Percentiles rank a stretch among this genome's conserved stretches.
Conservation (phyloP, 1,140 invertebrate species). For the Euura lappo region DNA sequence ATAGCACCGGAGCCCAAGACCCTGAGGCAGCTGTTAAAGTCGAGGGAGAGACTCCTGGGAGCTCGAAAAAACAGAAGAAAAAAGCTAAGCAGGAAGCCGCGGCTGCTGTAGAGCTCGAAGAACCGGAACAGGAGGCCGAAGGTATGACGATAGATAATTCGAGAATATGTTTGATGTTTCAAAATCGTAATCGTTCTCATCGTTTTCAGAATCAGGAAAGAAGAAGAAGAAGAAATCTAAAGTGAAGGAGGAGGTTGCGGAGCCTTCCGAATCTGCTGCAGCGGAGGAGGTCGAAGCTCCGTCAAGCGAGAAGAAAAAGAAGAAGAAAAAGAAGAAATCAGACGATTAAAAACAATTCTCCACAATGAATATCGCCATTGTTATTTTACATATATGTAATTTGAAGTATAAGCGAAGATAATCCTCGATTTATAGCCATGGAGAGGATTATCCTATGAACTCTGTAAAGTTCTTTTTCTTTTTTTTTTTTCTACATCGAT, state of each 20-base stretch:
- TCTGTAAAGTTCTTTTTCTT: constrained; percentile 8
- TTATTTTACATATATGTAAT: too few relatives aligned
- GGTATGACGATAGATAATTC: constrained; percentile 15
- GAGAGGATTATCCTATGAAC: too few relatives aligned
- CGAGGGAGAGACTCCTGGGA: constrained; percentile 26
- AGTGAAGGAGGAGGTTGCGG: constrained; percentile 21
- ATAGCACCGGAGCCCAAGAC: constrained; percentile 3
- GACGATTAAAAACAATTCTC: constrained; percentile 31
- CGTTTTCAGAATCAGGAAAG: constrained; percentile 17
- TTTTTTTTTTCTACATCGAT: constrained; percentile 12
- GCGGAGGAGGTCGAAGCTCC: constrained; percentile 25
- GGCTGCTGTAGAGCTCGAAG: constrained; percentile 27
- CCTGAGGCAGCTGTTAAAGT: constrained; percentile 21
- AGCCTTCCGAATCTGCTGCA: constrained; percentile 27
- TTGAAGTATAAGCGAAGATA: too few relatives aligned
- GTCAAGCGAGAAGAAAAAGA: constrained; percentile 44
- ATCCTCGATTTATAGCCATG: too few relatives aligned
- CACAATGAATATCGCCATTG: constrained; percentile 3
- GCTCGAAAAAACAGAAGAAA: constrained; percentile 47
- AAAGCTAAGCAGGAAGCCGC: constrained; percentile 33
- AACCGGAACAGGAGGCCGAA: constrained; percentile 39
- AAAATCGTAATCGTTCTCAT: not conserved
- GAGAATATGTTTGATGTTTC: too few relatives aligned
- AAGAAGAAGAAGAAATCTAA: constrained; percentile 26
- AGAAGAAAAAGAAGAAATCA: constrained; percentile 54